Conservation (phyloP, 2,888 invertebrate genomes). For the Sesia bembeciformis region DNA sequence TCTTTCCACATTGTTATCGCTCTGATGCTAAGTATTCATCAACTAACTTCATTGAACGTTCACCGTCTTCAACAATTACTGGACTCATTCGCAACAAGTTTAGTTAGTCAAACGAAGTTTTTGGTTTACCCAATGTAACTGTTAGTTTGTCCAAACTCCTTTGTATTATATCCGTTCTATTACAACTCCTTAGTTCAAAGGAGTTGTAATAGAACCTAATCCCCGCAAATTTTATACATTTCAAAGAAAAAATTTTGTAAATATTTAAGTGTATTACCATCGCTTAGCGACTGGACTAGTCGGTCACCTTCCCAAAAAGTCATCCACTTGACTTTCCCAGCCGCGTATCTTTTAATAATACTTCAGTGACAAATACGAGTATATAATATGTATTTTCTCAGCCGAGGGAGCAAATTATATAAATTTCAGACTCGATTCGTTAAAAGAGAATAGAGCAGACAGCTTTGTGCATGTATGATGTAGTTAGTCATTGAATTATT, state of each 20-base stretch:
- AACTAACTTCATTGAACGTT: no score
- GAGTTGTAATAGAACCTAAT: no score
- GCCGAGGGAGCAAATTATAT: conserved; percentile 1
- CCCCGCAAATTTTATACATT: not conserved
- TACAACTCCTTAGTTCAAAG: no score
- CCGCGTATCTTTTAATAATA: not conserved
- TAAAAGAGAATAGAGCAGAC: not conserved
- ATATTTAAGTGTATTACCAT: not conserved
- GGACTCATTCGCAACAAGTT: no score
- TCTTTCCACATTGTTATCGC: conserved; percentile 21
- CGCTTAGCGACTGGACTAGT: not conserved
- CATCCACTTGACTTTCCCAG: not conserved
- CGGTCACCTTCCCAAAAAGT: not conserved
- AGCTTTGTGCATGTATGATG: not conserved
- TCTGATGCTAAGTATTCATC: conserved; percentile 4
- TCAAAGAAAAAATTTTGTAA: not conserved
- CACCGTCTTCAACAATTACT: no score
- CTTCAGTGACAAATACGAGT: conserved; percentile 2
- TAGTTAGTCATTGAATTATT: no score
- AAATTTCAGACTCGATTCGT: not conserved
- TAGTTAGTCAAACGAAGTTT: no score
- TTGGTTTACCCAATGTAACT: no score
- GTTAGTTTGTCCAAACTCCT: no score
- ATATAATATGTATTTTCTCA: conserved; percentile 2
- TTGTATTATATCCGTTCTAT: no score